These are phyloP conservation scores for Micronycteris hirsuta DNA, from an alignment of 2,113 vertebrate species.

Conservation along the genomic window DNA sequence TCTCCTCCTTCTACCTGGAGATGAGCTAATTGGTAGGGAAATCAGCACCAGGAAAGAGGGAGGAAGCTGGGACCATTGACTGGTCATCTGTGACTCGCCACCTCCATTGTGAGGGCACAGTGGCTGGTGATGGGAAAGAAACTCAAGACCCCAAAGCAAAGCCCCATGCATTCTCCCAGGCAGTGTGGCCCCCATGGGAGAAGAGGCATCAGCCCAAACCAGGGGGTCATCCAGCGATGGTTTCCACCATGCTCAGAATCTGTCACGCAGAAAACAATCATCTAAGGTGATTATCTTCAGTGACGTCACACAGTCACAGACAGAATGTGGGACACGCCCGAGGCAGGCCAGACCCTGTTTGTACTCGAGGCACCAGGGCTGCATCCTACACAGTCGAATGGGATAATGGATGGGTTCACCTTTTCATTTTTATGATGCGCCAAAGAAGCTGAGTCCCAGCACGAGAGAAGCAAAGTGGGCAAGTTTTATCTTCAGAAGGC, in stretches of 20 bases:
- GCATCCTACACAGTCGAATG: too few relatives aligned
- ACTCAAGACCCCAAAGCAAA: not conserved
- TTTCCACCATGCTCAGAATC: not conserved
- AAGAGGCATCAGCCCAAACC: not conserved
- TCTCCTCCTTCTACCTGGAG: not conserved
- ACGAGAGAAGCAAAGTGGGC: not conserved
- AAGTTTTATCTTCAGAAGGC: not conserved
- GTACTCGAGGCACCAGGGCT: not conserved
- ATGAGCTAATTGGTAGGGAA: not conserved
- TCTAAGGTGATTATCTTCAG: not conserved
- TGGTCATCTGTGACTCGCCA: not conserved
- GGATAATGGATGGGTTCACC: not conserved
- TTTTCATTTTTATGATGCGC: not conserved
- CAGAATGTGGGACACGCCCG: not conserved
- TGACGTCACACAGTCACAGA: accelerated
- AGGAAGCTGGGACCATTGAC: not conserved
- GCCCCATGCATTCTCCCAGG: not conserved
- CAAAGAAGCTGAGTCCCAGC: not conserved
- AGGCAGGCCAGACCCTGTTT: not conserved
- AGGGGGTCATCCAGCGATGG: too few relatives aligned
- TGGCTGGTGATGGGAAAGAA: not conserved
- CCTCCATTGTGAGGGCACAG: too few relatives aligned
- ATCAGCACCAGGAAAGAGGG: not conserved
- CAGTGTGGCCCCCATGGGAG: not conserved
- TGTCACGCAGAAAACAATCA: not conserved